Evolutionary conservation across 1,140 invertebrate genomes (phyloP), one percentile per base, ranked within the genome.

Genomic region (Drosophila sulfurigaster): DNA sequence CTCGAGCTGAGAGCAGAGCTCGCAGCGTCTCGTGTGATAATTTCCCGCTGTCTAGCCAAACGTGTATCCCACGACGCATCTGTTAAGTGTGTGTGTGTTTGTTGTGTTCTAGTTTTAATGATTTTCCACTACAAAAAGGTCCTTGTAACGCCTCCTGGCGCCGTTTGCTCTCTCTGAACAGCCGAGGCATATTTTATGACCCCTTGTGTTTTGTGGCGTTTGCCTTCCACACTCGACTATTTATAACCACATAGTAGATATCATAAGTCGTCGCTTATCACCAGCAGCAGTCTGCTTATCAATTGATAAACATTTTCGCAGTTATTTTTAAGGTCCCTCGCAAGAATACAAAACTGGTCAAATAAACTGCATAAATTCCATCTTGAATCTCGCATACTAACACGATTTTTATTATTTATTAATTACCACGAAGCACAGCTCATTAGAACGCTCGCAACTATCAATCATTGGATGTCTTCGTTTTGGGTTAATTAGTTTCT

Each of bases 41-140:
- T 81, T 81, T 83, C 51, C 57, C 41, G 41, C 58, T 67, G 67
- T 70, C 43, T 16, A 46, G 45, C 73, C 78, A 46, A 25, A 41
- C 20, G 15, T 54, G 32, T 41, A 52, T 30, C 49, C 11, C 11
- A n/a, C 30, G 28, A 59, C 57, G 48, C 5, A 48, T 20, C 10
- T 51, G 11, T 28, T 25, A 11, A 51, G 32, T 32, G 32, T 72
- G 5, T 64, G 68, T 73, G 57, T 69, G 62, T 67, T 49, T 82
- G 66, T 78, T 81, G 66, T 88, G 83, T 70, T 89, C 85, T 78
- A 88, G 78, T 88, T 88, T 88, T 89, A 89, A 88, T 89, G 83
- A 86, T 81, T 86, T 86, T 87, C 75, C 82, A 79, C 82, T 82
- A 71, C 59, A 76, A 77, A 25, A 78, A 60, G 58, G 83, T 87